phyloP scores from a whole-genome alignment of 2,888 invertebrate genomes.

The Lordiphosa fenestrarum region DNA sequence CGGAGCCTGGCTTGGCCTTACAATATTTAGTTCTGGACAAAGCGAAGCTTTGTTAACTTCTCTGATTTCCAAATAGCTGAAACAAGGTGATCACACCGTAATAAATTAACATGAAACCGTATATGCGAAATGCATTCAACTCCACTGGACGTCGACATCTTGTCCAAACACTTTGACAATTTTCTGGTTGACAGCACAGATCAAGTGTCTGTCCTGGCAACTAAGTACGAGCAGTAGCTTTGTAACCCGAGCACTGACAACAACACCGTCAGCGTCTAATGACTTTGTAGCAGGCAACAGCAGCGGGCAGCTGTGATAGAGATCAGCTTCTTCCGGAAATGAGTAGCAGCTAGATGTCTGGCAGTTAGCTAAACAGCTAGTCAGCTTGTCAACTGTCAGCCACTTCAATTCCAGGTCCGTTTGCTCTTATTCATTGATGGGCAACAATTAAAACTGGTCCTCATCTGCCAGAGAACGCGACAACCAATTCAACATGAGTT shows the following conservation, averaged over 20 bases:
- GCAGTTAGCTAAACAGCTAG: slow-evolving; percentile 49
- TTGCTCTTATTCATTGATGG: slow-evolving; percentile 52
- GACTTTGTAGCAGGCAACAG: slow-evolving; percentile 47
- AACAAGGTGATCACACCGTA: too few species aligned
- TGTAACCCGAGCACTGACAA: slow-evolving; percentile 27
- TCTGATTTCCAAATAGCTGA: too few species aligned
- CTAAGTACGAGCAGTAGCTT: slow-evolving; percentile 16
- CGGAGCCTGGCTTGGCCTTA: too few species aligned
- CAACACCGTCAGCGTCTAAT: slow-evolving; percentile 58
- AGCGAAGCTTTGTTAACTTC: too few species aligned
- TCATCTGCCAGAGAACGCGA: slow-evolving; percentile 8
- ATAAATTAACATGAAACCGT: too few species aligned
- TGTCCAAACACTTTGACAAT: slow-evolving; percentile 55
- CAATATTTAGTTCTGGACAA: too few species aligned
- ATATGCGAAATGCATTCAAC: too few species aligned
- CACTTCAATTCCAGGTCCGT: slow-evolving; percentile 20
- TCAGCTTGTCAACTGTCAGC: slow-evolving; percentile 29
- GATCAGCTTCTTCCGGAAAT: slow-evolving; percentile 67
- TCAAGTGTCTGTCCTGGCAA: slow-evolving; percentile 53
- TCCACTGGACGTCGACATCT: slow-evolving; percentile 3
- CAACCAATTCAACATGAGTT: not conserved
- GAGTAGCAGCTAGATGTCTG: slow-evolving; percentile 31
- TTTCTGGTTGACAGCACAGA: slow-evolving; percentile 56
- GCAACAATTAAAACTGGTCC: slow-evolving; percentile 61
- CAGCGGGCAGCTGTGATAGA: slow-evolving; percentile 29